These are phyloP conservation scores for Danio jaintianensis DNA, from an alignment of 2,797 vertebrate genomes.

Conservation along the genomic window DNA sequence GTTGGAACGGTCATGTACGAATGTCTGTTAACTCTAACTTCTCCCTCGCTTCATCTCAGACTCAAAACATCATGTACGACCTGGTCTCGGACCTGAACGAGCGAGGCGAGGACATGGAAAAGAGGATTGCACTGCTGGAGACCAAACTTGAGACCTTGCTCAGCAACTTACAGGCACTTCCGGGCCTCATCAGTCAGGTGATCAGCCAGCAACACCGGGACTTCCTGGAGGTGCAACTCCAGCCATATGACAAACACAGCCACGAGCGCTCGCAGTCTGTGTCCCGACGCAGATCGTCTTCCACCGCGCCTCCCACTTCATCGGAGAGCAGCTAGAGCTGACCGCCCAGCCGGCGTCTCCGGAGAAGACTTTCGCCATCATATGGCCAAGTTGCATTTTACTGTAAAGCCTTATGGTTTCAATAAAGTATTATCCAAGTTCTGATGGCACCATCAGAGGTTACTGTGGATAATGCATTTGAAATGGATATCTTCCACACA, in stretches of 20 bases:
- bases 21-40: constrained; percentile 15
- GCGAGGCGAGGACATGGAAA: constrained; percentile 98
- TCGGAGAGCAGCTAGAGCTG: constrained; percentile 97
- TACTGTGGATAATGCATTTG: constrained; percentile 72
- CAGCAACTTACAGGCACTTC: constrained; percentile 95
- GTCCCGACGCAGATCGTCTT: constrained; percentile 93
- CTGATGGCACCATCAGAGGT: constrained; percentile 92
- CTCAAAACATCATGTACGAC: constrained; percentile 99
- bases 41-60: constrained; percentile 78
- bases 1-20: not conserved
- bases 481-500: constrained; percentile 64
- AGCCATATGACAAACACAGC: constrained; percentile 91
- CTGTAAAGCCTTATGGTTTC: constrained; percentile 99
- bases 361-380: constrained; percentile 98
- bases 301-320: constrained; percentile 97
- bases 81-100: constrained; percentile 99
- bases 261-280: constrained; percentile 92
- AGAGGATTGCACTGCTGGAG: constrained; percentile 95
- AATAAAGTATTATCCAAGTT: constrained; percentile 96
- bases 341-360: constrained; percentile 82
- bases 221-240: constrained; percentile 93
- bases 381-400: constrained; percentile 99
- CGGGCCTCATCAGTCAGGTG: constrained; percentile 96
- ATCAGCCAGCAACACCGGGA: constrained; percentile 97
- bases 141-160: constrained; percentile 96